Conservation (phyloP, 1,140 invertebrate species). For the Drosophila sechellia region DNA sequence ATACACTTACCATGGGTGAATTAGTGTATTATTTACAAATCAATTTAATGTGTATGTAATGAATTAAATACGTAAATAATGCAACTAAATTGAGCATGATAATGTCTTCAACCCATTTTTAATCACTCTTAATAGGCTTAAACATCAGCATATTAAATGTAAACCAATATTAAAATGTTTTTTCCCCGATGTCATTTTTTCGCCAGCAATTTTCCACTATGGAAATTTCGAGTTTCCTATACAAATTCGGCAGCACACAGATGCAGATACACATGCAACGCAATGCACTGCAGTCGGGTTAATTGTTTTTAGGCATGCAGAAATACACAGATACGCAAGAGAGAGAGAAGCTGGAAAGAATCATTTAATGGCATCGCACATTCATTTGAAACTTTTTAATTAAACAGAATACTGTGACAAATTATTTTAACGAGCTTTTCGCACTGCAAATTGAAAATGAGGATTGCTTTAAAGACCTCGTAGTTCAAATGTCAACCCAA, state of each 20-base stretch:
- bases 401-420: conserved; percentile 75
- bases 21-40: not conserved
- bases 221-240: conserved; percentile 8
- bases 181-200: conserved; percentile 7
- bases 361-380: conserved; percentile 60
- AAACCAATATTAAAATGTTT: not conserved
- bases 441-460: conserved; percentile 54
- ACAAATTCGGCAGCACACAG: conserved; percentile 5
- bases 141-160: conserved; percentile 12
- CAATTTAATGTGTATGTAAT: not conserved
- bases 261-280: conserved; percentile 17
- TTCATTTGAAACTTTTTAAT: conserved; percentile 77
- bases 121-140: conserved; percentile 29
- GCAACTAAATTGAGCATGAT: conserved; percentile 24
- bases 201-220: conserved; percentile 9
- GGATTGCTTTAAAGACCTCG: conserved; percentile 35
- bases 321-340: conserved; percentile 20
- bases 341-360: conserved; percentile 26
- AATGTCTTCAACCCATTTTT: conserved; percentile 22
- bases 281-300: conserved; percentile 60
- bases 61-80: conserved; percentile 8
- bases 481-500: conserved; percentile 48
- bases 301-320: conserved; percentile 70
- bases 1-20: no score
- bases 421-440: conserved; percentile 75